Base-by-base conservation (phyloP, 2,888 invertebrate species). In the Eurytoma californica region DNA sequence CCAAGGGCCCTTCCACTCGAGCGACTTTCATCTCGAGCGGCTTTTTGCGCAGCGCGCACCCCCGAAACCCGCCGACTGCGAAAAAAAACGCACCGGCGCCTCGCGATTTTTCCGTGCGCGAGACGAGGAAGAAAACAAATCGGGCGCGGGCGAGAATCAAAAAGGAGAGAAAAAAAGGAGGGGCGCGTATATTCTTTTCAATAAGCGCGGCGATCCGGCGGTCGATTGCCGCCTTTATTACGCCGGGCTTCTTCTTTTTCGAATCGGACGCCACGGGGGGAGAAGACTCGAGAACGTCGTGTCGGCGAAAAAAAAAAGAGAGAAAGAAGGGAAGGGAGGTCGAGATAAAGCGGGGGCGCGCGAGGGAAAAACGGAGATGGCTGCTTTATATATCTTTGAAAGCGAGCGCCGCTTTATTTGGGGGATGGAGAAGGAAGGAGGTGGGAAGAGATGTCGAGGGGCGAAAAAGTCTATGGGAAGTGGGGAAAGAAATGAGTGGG, bases 111-210 rank as follows among this genome's bases (percentile, higher is more conserved):
- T 30, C 39, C 12, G 14, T 5, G 4, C 69, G 39, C n/a, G 24
- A 18, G 39, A 13, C 14, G 67, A 63, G 47, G 47, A 16, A 49
- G 18, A 66, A 66, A 53, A 57, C 28, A 74, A 49, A 39, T 68
- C 60, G 65, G 30, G 49, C 18, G 49, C 13, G 18, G 49, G 61
- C 14, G 70, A 53, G 61, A 53, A 61, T 18, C 24, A 24, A 13
- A 13, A 13, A 51, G 53, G 24, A 30, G 13, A 63, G 18, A 16
- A 63, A 39, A 63, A 63, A 63, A 30, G n/a, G 30, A 39, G n/a
- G 63, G 18, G n/a, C 39, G n/a, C 39, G 70, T 89, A 89, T 89
- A 89, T 90, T 87, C 87, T 89, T 80, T 89, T 89, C 89, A 89
- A 90, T 89, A 89, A 89, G 87, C 87, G 83, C 74, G 86, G 87